Percentiles rank a stretch among this genome's conserved stretches.
Evolutionary conservation across 2,113 vertebrate genomes (phyloP).

Genomic region (Corythaeola cristata): DNA sequence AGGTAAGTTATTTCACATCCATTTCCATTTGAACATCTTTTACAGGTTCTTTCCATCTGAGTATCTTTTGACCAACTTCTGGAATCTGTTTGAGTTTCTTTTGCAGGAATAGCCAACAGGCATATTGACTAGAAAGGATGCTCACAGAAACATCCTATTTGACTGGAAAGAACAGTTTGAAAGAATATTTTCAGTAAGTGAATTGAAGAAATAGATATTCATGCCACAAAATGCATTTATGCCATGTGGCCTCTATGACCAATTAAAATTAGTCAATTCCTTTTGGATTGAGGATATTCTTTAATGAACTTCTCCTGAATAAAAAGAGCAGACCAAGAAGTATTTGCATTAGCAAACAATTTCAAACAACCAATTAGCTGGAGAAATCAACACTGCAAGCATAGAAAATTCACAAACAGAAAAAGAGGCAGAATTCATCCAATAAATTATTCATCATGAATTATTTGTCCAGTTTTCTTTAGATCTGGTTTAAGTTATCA

Average conservation of each 20-base stretch:
- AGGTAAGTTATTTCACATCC: background rate
- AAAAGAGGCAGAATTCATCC: constrained; percentile 27
- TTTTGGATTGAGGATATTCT: background rate
- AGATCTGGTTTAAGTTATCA: background rate
- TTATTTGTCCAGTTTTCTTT: constrained; percentile 21
- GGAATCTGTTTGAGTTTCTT: background rate
- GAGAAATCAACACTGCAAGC: constrained; percentile 35
- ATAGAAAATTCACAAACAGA: constrained; percentile 32
- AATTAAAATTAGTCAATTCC: constrained; percentile 45
- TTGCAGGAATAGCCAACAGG: background rate
- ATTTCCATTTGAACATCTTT: background rate
- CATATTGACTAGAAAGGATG: background rate
- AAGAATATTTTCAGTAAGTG: background rate
- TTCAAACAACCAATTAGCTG: constrained; percentile 57
- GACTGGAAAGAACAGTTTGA: background rate
- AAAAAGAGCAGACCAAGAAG: constrained; percentile 16
- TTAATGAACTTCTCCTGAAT: constrained; percentile 43
- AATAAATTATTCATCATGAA: constrained; percentile 56
- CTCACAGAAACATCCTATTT: background rate
- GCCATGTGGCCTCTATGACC: constrained; percentile 16
- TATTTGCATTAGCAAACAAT: constrained; percentile 55
- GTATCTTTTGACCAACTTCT: background rate
- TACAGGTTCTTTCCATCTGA: background rate
- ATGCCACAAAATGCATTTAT: background rate
- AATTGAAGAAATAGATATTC: background rate